A percentile compares a stretch with the other conserved stretches of the same genome.
These are phyloP conservation scores for Drosophila merina DNA, from an alignment of 2,888 invertebrate species.

Conservation along the genomic window DNA sequence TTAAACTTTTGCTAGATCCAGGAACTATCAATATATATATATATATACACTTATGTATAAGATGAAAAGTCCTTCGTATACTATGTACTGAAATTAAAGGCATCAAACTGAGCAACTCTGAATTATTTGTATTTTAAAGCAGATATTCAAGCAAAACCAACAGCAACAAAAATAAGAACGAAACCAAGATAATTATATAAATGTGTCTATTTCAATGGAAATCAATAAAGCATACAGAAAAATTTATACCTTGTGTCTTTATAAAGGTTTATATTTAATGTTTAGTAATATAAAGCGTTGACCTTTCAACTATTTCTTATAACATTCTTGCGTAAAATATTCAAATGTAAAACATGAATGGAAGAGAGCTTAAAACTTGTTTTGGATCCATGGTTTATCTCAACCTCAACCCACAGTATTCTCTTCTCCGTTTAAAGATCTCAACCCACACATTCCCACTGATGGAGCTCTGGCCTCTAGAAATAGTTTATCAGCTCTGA, in stretches of 20 bases:
- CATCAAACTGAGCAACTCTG: slow-evolving; percentile 57
- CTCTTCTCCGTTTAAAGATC: too few species aligned
- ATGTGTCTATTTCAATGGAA: slow-evolving; percentile 79
- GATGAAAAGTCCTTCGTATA: slow-evolving; percentile 75
- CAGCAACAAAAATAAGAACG: slow-evolving; percentile 38
- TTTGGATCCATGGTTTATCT: slow-evolving; percentile 4
- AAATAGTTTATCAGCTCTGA: slow-evolving; percentile 9
- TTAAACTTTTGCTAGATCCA: slow-evolving; percentile 65
- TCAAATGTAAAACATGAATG: neutral
- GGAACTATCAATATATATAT: slow-evolving; percentile 55
- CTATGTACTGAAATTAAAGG: slow-evolving; percentile 71
- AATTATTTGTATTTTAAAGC: slow-evolving; percentile 75
- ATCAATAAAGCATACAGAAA: slow-evolving; percentile 72
- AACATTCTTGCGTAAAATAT: neutral
- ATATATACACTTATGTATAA: slow-evolving; percentile 56
- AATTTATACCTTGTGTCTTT: neutral
- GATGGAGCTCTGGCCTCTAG: too few species aligned
- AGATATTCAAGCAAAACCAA: slow-evolving; percentile 35
- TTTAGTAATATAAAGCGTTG: neutral
- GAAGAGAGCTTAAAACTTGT: slow-evolving; percentile 6
- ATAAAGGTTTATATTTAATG: too few species aligned
- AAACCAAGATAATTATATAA: slow-evolving; percentile 68
- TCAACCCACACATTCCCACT: too few species aligned
- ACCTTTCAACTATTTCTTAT: neutral
- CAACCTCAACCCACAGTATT: neutral